Evolutionary conservation across 2,888 invertebrate species (phyloP).

Genomic region (Philhelius pedissequus): DNA sequence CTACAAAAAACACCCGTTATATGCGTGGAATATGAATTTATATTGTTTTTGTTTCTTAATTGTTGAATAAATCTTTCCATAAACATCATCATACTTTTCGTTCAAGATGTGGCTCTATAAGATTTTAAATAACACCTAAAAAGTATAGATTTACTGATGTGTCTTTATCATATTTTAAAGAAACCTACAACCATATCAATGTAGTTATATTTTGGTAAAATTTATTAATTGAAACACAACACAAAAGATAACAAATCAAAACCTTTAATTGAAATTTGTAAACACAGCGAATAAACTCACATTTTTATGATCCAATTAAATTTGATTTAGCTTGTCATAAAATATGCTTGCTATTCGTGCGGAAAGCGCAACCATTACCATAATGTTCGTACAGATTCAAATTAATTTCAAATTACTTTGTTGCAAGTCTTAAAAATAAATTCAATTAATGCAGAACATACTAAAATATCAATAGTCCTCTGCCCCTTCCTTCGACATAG

Average conservation of each 20-base stretch:
- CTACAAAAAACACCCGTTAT: too few relatives aligned
- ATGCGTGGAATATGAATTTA: too few relatives aligned
- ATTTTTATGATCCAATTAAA: slow-evolving; percentile 39
- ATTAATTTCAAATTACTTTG: slow-evolving; percentile 29
- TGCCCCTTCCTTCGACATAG: not conserved
- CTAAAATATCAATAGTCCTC: not conserved
- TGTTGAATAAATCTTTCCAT: too few relatives aligned
- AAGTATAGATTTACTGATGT: too few relatives aligned
- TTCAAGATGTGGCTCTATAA: too few relatives aligned
- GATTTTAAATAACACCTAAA: too few relatives aligned
- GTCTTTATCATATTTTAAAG: too few relatives aligned
- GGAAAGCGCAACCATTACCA: not conserved
- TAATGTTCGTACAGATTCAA: not conserved
- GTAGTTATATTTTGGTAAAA: not conserved
- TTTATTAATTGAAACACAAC: not conserved
- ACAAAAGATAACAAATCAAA: slow-evolving; percentile 37
- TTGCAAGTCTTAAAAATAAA: slow-evolving; percentile 54
- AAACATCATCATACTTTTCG: too few relatives aligned
- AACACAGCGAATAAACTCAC: not conserved
- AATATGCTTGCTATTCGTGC: not conserved
- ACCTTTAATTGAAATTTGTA: slow-evolving; percentile 38
- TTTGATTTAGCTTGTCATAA: slow-evolving; percentile 33
- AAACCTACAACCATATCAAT: too few relatives aligned
- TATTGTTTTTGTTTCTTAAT: too few relatives aligned
- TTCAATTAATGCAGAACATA: slow-evolving; percentile 35